Conservation (phyloP, 1,140 invertebrate genomes). For the Pachypsylla venusta region DNA sequence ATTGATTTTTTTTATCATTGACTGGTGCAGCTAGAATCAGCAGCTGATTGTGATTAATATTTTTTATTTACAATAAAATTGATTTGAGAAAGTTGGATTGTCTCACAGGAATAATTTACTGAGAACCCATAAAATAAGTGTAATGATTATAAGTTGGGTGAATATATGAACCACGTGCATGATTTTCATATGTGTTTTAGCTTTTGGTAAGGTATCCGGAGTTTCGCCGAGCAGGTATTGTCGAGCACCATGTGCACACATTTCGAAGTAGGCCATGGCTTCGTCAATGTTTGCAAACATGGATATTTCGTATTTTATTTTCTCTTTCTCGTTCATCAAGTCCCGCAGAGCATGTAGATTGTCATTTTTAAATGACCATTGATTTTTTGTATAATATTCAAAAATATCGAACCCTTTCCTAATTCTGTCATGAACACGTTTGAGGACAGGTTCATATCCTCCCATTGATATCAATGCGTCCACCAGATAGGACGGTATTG, state of each 20-base stretch:
- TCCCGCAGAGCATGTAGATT: conserved; percentile 46
- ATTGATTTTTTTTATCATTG: too few species aligned
- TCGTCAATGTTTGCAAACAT: conserved; percentile 45
- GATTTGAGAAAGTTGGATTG: too few species aligned
- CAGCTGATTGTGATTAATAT: too few species aligned
- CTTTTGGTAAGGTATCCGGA: conserved; percentile 20
- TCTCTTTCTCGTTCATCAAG: conserved; percentile 46
- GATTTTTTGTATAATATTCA: conserved; percentile 80
- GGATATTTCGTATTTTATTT: conserved; percentile 45
- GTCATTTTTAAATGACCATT: conserved; percentile 70
- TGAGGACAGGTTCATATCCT: conserved; percentile 71
- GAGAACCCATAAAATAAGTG: neutral
- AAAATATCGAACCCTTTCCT: conserved; percentile 54
- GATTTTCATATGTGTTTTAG: conserved; percentile 21
- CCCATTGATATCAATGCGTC: conserved; percentile 66
- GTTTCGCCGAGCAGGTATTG: conserved; percentile 57
- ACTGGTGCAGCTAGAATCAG: too few species aligned
- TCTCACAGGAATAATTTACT: conserved; percentile 1
- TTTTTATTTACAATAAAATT: too few species aligned
- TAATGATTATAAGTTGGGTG: neutral
- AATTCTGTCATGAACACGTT: conserved; percentile 54
- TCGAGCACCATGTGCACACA: conserved; percentile 50
- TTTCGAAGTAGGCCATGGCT: conserved; percentile 43
- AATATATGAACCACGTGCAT: neutral
- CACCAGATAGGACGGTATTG: conserved; percentile 71